Base-by-base conservation (phyloP, 2,113 vertebrate species). In the Sander vitreus region DNA sequence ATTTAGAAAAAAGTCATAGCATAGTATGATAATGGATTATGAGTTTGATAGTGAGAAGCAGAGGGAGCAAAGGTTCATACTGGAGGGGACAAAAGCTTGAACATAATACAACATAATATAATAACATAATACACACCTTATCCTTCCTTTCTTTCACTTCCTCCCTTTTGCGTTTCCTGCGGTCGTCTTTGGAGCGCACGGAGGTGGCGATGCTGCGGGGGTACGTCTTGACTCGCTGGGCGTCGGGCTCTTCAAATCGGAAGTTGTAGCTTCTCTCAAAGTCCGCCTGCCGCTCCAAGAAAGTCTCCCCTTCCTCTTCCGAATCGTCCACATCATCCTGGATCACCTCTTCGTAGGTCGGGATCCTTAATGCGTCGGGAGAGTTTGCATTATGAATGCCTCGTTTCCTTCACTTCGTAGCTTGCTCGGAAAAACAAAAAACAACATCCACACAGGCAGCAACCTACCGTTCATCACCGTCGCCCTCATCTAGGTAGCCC, bases 241-340 rank as follows among this genome's bases (percentile, higher is more conserved):
- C 90, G 12, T 95, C 96, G 0, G 97, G 97, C 83, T 98, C 97
- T 82, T 98, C 97, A 5, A 97, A 98, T 76, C 97, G 96, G 88
- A 98, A 98, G 88, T 98, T 98, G 92, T 97, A 97, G 64, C 93
- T 94, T 50, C 96, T 95, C 90, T 98, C 97, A 75, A 98, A 98
- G 81, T 96, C 94, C n/a, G 96, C 96, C 93, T 98, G 97, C 21
- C 93, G 95, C 88, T 94, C 91, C 83, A 98, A 78, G 85, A 98
- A 98, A 0, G 93, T 90, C 80, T 97, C 96, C 0, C 96, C 97
- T 76, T 98, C 97, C 3, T 97, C 97, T 1, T 97, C 97, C 0
- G 97, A 98, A 53, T 98, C 97, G 0, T 95, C 95, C 59, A 95
- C 87, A 0, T 96, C 95, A 0, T 96, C 96, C n/a, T 94, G 93